Evolutionary conservation across 2,113 vertebrate genomes (phyloP).

Genomic region (Toxotes chatareus): DNA sequence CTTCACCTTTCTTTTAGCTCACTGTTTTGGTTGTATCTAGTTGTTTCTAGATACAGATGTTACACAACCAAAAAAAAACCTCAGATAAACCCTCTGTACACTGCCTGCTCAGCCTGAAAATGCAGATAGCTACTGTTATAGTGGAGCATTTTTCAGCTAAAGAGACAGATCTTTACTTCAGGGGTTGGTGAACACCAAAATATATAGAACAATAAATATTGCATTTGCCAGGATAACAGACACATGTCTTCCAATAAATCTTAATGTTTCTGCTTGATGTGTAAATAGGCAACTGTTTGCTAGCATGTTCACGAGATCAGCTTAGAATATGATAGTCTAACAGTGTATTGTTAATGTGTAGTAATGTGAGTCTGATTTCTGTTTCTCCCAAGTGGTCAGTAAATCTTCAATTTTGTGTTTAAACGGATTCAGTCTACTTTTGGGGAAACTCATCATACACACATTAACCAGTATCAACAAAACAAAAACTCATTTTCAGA

Average conservation of each 20-base stretch:
- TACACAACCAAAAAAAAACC: neutral
- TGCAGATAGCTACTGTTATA: neutral
- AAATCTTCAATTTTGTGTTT: neutral
- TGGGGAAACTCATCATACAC: neutral
- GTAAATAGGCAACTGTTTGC: neutral
- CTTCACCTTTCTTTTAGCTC: neutral
- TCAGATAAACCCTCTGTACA: neutral
- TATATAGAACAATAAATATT: neutral
- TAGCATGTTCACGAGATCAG: neutral
- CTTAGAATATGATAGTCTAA: neutral
- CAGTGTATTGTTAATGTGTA: neutral
- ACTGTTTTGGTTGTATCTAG: neutral
- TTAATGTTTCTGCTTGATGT: neutral
- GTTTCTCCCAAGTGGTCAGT: neutral
- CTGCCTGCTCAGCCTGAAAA: neutral
- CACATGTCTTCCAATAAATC: neutral
- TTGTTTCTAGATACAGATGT: neutral
- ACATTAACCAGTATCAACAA: neutral
- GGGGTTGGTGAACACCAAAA: neutral
- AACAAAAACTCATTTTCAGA: neutral
- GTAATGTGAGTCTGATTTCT: neutral
- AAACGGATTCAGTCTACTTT: neutral
- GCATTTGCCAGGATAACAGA: neutral
- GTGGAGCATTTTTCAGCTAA: neutral
- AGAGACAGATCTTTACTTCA: neutral